Evolutionary conservation across 2,113 vertebrate species (phyloP).

Genomic region (Cavia porcellus): DNA sequence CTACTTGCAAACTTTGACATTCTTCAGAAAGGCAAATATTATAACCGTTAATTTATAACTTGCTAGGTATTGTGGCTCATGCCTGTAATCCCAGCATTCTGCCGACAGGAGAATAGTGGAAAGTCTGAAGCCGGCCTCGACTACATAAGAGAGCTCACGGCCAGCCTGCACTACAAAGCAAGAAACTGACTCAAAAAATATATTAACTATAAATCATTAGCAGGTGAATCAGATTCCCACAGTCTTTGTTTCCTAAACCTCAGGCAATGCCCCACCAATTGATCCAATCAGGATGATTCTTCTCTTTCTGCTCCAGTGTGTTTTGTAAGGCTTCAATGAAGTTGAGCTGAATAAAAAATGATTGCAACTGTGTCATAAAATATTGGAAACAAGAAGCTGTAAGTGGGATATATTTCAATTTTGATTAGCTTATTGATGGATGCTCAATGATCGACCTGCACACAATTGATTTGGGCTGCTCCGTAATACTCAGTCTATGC

Average conservation of each 20-base stretch:
- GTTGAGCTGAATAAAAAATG: neutral
- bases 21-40: neutral
- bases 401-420: slow-evolving; percentile 36
- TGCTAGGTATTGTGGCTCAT: neutral
- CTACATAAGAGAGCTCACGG: neutral
- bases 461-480: neutral
- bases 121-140: neutral
- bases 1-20: neutral
- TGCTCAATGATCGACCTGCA: neutral
- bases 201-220: neutral
- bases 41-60: neutral
- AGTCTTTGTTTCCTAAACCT: neutral
- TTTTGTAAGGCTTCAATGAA: neutral
- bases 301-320: neutral
- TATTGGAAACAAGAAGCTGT: neutral
- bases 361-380: neutral
- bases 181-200: neutral
- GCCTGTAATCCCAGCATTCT: neutral
- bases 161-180: neutral
- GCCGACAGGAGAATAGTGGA: neutral
- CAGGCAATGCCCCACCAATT: neutral
- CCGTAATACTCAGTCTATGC: too few species aligned
- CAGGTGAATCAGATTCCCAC: neutral
- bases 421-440: slow-evolving; percentile 28
- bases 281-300: neutral